phyloP scores from a whole-genome alignment of 2,113 vertebrate genomes.

The Tetrao urogallus region DNA sequence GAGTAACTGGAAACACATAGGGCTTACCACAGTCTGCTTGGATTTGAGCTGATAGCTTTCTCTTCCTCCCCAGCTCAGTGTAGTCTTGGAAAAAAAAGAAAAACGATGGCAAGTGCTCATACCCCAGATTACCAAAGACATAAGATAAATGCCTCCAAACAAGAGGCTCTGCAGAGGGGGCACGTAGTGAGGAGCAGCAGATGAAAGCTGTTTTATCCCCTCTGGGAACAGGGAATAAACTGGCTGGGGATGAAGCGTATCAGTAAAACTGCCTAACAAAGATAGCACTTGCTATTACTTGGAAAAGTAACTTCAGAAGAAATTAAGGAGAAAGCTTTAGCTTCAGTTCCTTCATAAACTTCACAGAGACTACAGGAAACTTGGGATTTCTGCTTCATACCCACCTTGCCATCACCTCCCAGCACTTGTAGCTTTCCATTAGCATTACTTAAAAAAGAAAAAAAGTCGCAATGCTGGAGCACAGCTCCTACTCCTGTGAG shows the following conservation, averaged over 20 bases:
- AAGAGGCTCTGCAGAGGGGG: not conserved
- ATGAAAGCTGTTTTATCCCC: conserved; percentile 31
- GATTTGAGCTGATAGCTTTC: not conserved
- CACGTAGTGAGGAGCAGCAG: not conserved
- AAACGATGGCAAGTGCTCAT: not conserved
- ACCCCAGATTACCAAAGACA: not conserved
- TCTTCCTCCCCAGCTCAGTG: not conserved
- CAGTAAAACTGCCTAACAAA: not conserved
- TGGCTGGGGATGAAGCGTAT: not conserved
- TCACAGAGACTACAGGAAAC: not conserved
- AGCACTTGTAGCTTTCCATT: not conserved
- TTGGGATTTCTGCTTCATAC: not conserved
- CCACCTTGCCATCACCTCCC: not conserved
- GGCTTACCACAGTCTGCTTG: not conserved
- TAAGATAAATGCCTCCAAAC: conserved; percentile 15
- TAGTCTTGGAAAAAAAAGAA: not conserved
- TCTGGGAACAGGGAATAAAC: not conserved
- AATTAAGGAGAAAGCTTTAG: not conserved
- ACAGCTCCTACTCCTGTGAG: not conserved
- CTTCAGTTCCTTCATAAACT: not conserved
- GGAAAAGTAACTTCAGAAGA: not conserved
- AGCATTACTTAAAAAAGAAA: not conserved
- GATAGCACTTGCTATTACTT: not conserved
- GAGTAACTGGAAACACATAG: not conserved
- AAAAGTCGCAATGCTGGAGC: not conserved